Conservation (phyloP, 2,888 invertebrate species). For the Ypsolopha sequella region DNA sequence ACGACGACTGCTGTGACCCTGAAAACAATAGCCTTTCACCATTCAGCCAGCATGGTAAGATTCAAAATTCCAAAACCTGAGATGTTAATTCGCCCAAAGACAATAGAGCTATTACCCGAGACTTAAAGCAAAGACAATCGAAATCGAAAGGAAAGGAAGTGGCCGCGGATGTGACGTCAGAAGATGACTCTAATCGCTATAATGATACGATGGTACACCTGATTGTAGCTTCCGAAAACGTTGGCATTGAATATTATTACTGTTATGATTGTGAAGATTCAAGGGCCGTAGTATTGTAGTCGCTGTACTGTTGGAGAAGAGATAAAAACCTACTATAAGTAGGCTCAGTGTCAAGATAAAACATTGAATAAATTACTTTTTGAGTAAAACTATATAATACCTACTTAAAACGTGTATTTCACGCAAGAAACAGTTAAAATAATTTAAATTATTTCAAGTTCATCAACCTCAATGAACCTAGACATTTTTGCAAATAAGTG, state of each 20-base stretch:
- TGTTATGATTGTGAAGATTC: no score
- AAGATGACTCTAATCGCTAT: conserved; percentile 1
- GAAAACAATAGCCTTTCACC: no score
- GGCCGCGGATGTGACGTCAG: conserved; percentile 46
- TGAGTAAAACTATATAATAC: no score
- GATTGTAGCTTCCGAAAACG: conserved; percentile 8
- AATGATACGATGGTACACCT: neutral
- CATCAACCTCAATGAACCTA: neutral
- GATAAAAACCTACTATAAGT: no score
- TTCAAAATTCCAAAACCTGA: conserved; percentile 11
- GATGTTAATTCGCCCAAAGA: conserved; percentile 21
- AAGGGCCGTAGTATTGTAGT: no score
- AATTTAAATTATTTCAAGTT: neutral
- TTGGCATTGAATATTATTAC: conserved; percentile 1
- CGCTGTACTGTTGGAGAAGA: no score
- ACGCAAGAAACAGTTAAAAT: no score
- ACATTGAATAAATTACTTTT: no score
- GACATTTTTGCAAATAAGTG: neutral
- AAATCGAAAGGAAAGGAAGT: conserved; percentile 55
- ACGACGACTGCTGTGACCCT: no score
- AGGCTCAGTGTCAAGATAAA: no score
- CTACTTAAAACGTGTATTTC: no score
- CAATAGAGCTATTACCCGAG: conserved; percentile 44
- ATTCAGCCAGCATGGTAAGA: conserved; percentile 3
- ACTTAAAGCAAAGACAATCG: conserved; percentile 62